Conservation (phyloP, 2,888 invertebrate species). For the Ceraclea dissimilis region DNA sequence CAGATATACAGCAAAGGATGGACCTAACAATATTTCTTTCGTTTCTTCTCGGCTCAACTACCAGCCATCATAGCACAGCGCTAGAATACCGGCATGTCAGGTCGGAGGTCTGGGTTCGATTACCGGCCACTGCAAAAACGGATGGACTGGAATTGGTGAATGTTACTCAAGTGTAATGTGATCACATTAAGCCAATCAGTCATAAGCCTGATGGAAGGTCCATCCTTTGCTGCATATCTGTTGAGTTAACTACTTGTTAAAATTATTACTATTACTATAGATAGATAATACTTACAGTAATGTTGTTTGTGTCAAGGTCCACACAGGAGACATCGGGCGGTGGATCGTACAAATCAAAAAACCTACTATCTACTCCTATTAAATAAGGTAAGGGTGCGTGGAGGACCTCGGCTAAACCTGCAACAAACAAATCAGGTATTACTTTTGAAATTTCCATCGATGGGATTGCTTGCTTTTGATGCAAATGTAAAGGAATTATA, state of each 20-base stretch:
- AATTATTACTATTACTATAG: not conserved
- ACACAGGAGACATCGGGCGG: slow-evolving; percentile 96
- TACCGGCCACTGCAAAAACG: too few relatives aligned
- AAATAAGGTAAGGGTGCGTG: slow-evolving; percentile 97
- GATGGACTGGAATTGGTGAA: too few relatives aligned
- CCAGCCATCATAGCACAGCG: too few relatives aligned
- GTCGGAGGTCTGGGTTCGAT: too few relatives aligned
- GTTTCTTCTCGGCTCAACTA: too few relatives aligned
- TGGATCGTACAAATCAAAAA: slow-evolving; percentile 95
- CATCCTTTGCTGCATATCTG: not conserved
- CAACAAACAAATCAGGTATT: slow-evolving; percentile 24
- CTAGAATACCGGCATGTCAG: too few relatives aligned
- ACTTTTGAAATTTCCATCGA: not conserved
- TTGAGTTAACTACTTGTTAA: not conserved
- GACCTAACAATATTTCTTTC: too few relatives aligned
- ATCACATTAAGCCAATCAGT: too few relatives aligned
- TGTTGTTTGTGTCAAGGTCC: slow-evolving; percentile 95
- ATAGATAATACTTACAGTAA: slow-evolving; percentile 59
- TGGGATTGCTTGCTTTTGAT: not conserved
- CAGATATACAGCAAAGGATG: too few relatives aligned
- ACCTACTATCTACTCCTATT: slow-evolving; percentile 93
- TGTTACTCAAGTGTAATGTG: too few relatives aligned
- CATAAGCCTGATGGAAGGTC: too few relatives aligned
- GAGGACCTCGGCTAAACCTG: slow-evolving; percentile 86
- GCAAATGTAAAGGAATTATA: not conserved